phyloP scores from a whole-genome alignment of 2,888 invertebrate genomes.

The Stenoptilia bipunctidactyla region DNA sequence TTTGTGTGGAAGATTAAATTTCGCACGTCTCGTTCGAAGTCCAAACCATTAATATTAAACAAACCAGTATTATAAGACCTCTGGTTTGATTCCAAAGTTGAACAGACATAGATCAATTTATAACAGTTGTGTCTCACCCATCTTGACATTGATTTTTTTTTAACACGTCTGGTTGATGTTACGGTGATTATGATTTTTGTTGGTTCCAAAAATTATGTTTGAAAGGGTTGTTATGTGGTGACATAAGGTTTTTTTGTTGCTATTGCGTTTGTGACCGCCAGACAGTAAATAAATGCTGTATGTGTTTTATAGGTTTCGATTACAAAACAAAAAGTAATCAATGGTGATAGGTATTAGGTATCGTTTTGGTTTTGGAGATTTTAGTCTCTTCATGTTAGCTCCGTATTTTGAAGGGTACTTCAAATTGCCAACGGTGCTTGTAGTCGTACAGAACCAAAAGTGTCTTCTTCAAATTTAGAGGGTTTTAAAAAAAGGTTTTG shows the following conservation, averaged over 20 bases:
- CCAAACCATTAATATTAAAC: slow-evolving; percentile 55
- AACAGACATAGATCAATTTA: slow-evolving; percentile 18
- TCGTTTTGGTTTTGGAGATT: too few species aligned
- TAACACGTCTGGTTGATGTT: slow-evolving; percentile 54
- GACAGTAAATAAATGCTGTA: too few species aligned
- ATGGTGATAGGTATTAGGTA: too few species aligned
- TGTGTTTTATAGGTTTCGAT: too few species aligned
- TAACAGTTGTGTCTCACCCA: slow-evolving; percentile 32
- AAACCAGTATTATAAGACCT: slow-evolving; percentile 32
- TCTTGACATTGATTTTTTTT: slow-evolving; percentile 44
- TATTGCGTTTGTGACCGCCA: too few species aligned
- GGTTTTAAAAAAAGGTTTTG: too few species aligned
- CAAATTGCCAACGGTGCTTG: too few species aligned
- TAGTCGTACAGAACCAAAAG: too few species aligned
- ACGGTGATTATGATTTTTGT: slow-evolving; percentile 63
- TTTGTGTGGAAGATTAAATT: slow-evolving; percentile 67
- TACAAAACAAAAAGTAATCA: too few species aligned
- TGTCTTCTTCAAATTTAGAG: too few species aligned
- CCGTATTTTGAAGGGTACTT: too few species aligned
- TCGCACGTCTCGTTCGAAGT: slow-evolving; percentile 50
- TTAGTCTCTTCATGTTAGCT: too few species aligned
- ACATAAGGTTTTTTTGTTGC: slow-evolving; percentile 18
- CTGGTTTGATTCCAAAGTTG: slow-evolving; percentile 9
- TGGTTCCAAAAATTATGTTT: slow-evolving; percentile 22
- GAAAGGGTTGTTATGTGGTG: slow-evolving; percentile 41